These are phyloP conservation scores for Gallinago nigripennis DNA, from an alignment of 2,797 vertebrate species.

Conservation along the genomic window DNA sequence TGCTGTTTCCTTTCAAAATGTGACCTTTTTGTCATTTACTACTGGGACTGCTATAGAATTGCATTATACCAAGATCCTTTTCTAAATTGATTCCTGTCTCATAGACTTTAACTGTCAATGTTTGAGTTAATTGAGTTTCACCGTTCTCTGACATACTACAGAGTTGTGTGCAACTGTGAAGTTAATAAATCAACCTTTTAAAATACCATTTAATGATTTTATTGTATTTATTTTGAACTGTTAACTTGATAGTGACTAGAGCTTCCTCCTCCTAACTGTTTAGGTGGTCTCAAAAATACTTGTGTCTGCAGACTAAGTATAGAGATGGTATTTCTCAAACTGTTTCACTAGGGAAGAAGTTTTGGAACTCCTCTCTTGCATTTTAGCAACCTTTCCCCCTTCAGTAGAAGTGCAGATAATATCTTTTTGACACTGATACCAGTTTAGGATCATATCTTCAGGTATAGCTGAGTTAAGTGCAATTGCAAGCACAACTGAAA, in stretches of 20 bases:
- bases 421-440: background rate
- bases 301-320: background rate
- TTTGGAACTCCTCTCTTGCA: background rate
- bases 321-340: background rate
- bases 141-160: background rate
- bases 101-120: background rate
- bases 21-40: constrained; percentile 64
- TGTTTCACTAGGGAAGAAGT: background rate
- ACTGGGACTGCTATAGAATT: constrained; percentile 39
- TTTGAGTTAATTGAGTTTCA: constrained; percentile 7
- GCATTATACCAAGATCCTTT: constrained; percentile 3
- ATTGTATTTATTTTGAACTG: background rate
- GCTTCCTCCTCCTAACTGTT: background rate
- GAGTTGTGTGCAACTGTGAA: background rate
- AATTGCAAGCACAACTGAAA: background rate
- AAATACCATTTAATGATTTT: background rate
- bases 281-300: background rate
- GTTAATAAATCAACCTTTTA: background rate
- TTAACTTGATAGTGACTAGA: background rate
- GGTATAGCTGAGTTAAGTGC: background rate
- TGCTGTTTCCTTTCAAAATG: constrained; percentile 76
- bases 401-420: background rate
- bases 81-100: constrained; percentile 24
- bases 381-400: background rate
- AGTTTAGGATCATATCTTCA: background rate